These are phyloP conservation scores for Petroica traversi DNA, from an alignment of 2,113 vertebrate genomes.

Conservation along the genomic window DNA sequence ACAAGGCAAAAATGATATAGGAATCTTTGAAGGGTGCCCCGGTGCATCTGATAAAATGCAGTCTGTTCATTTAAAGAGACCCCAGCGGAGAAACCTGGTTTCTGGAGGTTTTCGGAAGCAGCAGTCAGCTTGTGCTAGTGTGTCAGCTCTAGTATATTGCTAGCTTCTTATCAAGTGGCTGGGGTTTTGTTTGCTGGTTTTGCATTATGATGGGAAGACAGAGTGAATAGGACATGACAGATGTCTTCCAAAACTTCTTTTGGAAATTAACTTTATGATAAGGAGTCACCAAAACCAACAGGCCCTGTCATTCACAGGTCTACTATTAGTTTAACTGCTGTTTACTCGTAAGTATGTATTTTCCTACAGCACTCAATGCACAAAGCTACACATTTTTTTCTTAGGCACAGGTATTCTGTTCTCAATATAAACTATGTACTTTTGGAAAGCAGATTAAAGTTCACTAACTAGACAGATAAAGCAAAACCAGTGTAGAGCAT, in stretches of 20 bases:
- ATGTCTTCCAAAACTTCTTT: not conserved
- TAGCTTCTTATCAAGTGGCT: not conserved
- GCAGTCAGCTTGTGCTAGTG: not conserved
- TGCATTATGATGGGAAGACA: not conserved
- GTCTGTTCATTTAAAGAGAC: not conserved
- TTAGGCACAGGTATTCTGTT: not conserved
- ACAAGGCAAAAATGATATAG: not conserved
- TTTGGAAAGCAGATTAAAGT: not conserved
- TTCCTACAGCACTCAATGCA: not conserved
- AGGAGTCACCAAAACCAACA: not conserved
- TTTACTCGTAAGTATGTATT: not conserved
- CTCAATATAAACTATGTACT: fast-evolving
- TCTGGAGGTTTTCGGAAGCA: not conserved
- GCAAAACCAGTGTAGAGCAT: not conserved
- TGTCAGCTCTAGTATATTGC: not conserved
- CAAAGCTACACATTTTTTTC: not conserved
- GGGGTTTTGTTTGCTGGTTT: not conserved
- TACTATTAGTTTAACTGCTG: not conserved
- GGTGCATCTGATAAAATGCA: not conserved
- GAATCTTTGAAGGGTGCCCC: not conserved
- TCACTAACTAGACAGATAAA: not conserved
- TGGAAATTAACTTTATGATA: not conserved
- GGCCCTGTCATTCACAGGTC: not conserved
- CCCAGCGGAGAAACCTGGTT: not conserved
- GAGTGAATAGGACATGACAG: fast-evolving